Base-by-base conservation (phyloP, 1,140 invertebrate species). In the Bombus breviceps region DNA sequence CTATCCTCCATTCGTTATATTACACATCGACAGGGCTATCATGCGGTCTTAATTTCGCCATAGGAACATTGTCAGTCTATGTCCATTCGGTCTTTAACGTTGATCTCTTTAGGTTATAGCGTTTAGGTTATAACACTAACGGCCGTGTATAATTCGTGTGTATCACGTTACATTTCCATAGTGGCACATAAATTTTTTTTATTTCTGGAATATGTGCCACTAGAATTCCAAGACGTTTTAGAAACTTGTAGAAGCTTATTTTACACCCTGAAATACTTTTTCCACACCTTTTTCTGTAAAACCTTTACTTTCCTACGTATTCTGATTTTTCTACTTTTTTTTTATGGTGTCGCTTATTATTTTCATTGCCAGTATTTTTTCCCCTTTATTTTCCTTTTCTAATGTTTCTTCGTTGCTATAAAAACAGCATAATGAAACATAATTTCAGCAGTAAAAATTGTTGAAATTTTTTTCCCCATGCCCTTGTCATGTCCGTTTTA, bases 1-100 rank as follows among this genome's bases (percentile, higher is more conserved):
- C 83, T 88, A 78, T 59, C 64, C 64, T 68, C 41, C 39, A 86
- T 72, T 41, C 80, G 10, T 79, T 76, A 82, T 82, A 47, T 82
- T 37, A 10, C 47, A 78, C 53, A 34, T 82, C 62, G 68, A 57
- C 37, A 57, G 57, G 37, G 18, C 6, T 37, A 79, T 83, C 82
- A 43, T 18, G 57, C 62, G 47, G 71, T 66, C 64, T 68, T 32
- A 64, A n/a, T 62, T 78, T 68, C 62, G 22, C 71, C 43, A 57
- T 79, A n/a, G 57, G 4, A 34, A 39, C 5, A 34, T 80, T 39
- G 57, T 66, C 59, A 37, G 68, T 59, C 32, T 9, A 22, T 43
- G 72, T 80, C 28, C 43, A 41, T 66, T 88, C 10, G 10, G 34
- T 69, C 37, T 12, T 39, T 71, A 37, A 71, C 25, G 34, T 71